Conservation (phyloP, 1,140 invertebrate species). For the Limonius californicus region DNA sequence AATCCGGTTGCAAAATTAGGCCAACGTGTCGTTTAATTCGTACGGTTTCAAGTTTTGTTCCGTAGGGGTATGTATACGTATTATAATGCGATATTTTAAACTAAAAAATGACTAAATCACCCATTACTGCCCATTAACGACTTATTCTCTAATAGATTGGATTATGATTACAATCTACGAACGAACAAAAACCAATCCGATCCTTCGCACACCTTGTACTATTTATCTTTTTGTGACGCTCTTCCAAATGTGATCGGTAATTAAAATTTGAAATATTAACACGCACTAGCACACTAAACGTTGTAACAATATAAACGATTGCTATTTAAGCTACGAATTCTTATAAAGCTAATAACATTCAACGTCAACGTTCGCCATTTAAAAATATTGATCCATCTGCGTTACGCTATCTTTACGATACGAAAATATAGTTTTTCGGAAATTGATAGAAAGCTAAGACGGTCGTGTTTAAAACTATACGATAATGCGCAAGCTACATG, state of each 20-base stretch:
- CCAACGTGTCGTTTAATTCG: background rate
- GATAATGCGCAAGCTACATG: constrained; percentile 23
- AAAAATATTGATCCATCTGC: constrained; percentile 19
- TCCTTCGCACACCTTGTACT: background rate
- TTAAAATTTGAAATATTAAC: constrained; percentile 15
- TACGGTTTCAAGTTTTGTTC: no score
- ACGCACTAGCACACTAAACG: constrained; percentile 11
- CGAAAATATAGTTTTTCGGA: constrained; percentile 25
- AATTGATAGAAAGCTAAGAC: constrained; percentile 24
- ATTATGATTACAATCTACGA: background rate
- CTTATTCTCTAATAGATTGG: background rate
- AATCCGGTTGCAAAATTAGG: background rate
- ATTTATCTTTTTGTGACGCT: background rate
- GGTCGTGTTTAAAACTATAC: constrained; percentile 24
- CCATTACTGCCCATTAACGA: background rate
- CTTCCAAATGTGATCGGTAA: background rate
- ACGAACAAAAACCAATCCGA: background rate
- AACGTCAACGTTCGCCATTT: constrained; percentile 16
- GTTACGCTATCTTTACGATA: constrained; percentile 20
- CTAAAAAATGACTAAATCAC: constrained; percentile 1
- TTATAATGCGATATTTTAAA: background rate
- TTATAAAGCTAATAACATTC: constrained; percentile 18
- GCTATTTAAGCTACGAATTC: constrained; percentile 16
- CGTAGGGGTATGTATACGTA: background rate
- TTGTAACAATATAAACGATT: constrained; percentile 16